Conservation (phyloP, 2,797 vertebrate species). For the Siniperca undulata region DNA sequence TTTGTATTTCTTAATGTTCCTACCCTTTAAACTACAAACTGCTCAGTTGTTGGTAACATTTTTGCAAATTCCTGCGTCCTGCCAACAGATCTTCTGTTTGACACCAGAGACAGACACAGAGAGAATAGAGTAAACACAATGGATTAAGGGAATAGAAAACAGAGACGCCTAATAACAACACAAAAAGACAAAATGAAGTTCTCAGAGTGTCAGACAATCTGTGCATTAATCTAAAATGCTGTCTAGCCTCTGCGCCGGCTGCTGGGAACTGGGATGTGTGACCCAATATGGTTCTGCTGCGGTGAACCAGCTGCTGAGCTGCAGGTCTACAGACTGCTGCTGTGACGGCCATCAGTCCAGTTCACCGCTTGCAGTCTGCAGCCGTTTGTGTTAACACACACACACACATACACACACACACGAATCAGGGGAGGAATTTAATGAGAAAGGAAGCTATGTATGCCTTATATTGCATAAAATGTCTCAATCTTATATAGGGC, state of each 20-base stretch:
- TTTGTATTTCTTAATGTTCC: not conserved
- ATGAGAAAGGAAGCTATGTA: not conserved
- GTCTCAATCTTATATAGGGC: not conserved
- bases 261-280: not conserved
- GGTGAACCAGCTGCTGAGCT: not conserved
- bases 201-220: not conserved
- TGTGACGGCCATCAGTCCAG: not conserved
- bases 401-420: not conserved
- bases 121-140: not conserved
- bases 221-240: not conserved
- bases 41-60: not conserved
- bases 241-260: not conserved
- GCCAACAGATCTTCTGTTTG: conserved; percentile 4
- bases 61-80: not conserved
- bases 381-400: not conserved
- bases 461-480: not conserved
- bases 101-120: not conserved
- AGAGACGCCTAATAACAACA: not conserved
- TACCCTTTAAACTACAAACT: not conserved
- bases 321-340: not conserved
- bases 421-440: no score
- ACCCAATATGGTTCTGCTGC: conserved; percentile 24
- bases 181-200: not conserved
- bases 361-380: not conserved
- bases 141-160: not conserved